Base-by-base conservation (phyloP, 2,888 invertebrate genomes). In the Drosophila anceps region DNA sequence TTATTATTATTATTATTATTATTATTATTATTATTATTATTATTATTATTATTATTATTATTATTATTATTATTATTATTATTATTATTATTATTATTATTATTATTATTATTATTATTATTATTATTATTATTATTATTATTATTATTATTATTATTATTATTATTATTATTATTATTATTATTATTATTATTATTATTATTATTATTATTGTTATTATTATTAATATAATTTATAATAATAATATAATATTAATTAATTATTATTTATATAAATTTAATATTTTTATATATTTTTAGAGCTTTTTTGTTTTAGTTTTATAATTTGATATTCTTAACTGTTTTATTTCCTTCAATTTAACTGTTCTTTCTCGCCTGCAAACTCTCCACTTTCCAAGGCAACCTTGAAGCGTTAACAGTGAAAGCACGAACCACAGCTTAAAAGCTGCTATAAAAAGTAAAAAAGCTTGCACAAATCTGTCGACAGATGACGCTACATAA, bases 391-490 rank as follows among this genome's bases (percentile, higher is more conserved):
- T 35, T 2, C 1, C 0, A 13, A 29, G 37, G 10, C 27, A 29
- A 1, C 1, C 12, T 13, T 8, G 5, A 8, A 9, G 13, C 50
- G 60, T 46, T 35, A 37, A 29, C 0, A 70, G 63, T 8, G 7
- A 0, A 20, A 0, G 5, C 62, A 20, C 9, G 13, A 80, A 62
- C 66, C 63, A 1, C 0, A n/a, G 18, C 41, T 43, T 27, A 2
- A 41, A 78, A 79, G 79, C 59, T 79, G 67, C 77, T 33, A 77
- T 77, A 77, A 70, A 58, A 33, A 12, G 10, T 0, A 1, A 37
- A 1, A 37, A 51, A 9, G 18, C 31, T 37, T 12, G 15, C 4
- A 3, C 5, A 9, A n/a, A n/a, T 4, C 0, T 35, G 37, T 1
- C 67, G 18, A 15, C 29, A 79, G 76, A 61, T 51, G 77, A 67